Evolutionary conservation across 1,140 invertebrate species (phyloP), one percentile per base, ranked within the genome.

Genomic region (Hyposmocoma kahamanoa): DNA sequence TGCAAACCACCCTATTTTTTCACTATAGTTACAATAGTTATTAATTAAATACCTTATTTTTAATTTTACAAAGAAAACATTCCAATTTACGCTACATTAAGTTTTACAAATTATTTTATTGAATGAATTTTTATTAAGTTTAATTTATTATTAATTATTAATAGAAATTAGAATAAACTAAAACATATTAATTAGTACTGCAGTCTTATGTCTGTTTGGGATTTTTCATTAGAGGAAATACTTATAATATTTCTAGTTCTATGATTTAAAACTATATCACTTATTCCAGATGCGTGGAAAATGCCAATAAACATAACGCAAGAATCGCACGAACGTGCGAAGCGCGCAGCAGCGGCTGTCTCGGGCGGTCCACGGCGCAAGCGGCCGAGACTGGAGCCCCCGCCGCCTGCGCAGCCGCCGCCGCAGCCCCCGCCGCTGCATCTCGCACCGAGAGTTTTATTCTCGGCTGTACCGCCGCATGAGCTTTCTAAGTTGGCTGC

Each of bases 291-390:
- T 79, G 93, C 95, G 2, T 97, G 96, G 96, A 96, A 96, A 84
- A 92, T 92, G 73, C 95, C 96, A 0, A 93, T 98, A 22, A 96
- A 96, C 68, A 92, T 97, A 46, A 92, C 92, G 0, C 94, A 95
- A 80, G 95, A 97, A 69, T 92, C 91, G 0, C 93, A 94, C 65
- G 94, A 96, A 67, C 91, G 92, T 24, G 90, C 94, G 1, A 93
- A 94, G 66, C 90, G 92, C 21, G 88, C 84, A 24, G 75, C 88
- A 0, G 83, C 87, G 2, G 76, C 86, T 51, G 81, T 87, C 20
- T 82, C 78, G 20, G 70, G 84, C 15, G 67, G 78, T 38, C 79
- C 86, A 13, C 84, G 87, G 20, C 88, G 89, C 53, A 92, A 92
- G 72, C 84, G 88, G 26, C 84, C 88, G 41, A 86, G 87, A 2